phyloP scores from a whole-genome alignment of 1,140 invertebrate species.

The Drosophila auraria region DNA sequence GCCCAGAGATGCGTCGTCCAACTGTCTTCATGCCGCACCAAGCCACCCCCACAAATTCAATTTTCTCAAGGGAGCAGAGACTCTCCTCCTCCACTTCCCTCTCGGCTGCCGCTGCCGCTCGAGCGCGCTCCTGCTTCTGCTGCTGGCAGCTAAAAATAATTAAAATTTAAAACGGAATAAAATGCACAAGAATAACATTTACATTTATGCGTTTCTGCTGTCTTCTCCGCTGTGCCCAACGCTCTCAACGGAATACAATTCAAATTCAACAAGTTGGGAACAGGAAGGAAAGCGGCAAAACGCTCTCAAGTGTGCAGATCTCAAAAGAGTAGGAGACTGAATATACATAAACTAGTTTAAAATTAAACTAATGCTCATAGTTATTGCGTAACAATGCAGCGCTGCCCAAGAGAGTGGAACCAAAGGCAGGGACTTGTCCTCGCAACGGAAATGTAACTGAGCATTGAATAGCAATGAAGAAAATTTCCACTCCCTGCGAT shows the following conservation, averaged over 20 bases:
- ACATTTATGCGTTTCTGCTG: conserved; percentile 69
- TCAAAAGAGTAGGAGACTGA: conserved; percentile 33
- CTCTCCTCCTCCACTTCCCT: conserved; percentile 3
- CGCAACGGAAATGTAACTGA: conserved; percentile 53
- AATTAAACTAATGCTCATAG: conserved; percentile 75
- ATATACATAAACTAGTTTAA: conserved; percentile 68
- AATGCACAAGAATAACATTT: conserved; percentile 77
- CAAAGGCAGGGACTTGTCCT: conserved; percentile 6
- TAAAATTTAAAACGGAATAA: conserved; percentile 77
- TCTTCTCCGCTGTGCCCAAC: conserved; percentile 21
- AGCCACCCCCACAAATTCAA: conserved; percentile 39
- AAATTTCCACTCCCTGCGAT: conserved; percentile 33
- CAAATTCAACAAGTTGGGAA: conserved; percentile 71
- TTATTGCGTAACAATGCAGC: conserved; percentile 63
- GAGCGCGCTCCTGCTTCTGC: conserved; percentile 16
- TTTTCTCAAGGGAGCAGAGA: conserved; percentile 47
- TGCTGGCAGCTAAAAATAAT: conserved; percentile 67
- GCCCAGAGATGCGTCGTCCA: conserved; percentile 43
- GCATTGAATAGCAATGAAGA: conserved; percentile 53
- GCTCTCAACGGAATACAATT: conserved; percentile 57
- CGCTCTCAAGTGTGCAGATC: conserved; percentile 53
- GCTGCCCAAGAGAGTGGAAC: conserved; percentile 33
- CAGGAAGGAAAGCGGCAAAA: conserved; percentile 39
- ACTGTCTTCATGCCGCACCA: conserved; percentile 24
- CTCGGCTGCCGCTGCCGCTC: conserved; percentile 12